Conservation (phyloP, 2,113 vertebrate genomes). For the Prionailurus viverrinus region DNA sequence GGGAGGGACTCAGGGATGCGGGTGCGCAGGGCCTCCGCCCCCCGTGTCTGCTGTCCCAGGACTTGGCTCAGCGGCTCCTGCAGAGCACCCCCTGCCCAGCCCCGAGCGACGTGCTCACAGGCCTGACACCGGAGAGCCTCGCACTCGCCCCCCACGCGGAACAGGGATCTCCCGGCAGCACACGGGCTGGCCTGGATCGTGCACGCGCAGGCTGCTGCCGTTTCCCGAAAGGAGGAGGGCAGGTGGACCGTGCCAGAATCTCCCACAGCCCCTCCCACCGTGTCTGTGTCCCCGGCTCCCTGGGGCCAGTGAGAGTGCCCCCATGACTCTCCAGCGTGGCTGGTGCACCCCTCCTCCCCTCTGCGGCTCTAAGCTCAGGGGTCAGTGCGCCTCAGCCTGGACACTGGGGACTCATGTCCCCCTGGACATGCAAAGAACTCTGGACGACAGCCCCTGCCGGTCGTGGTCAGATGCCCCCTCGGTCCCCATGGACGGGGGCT, state of each 20-base stretch:
- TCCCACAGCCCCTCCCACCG: background rate
- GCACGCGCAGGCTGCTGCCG: background rate
- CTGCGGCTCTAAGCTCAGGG: background rate
- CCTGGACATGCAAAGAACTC: background rate
- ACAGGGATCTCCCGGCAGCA: background rate
- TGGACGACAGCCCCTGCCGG: background rate
- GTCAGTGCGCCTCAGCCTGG: background rate
- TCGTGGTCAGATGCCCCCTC: background rate
- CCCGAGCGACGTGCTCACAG: background rate
- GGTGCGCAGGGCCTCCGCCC: background rate
- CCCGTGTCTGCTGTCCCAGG: background rate
- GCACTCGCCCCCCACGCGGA: fast-evolving
- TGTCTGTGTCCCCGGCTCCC: fast-evolving
- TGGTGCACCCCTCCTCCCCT: fast-evolving
- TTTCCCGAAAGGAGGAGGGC: background rate
- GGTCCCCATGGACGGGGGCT: background rate
- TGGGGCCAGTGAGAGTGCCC: background rate
- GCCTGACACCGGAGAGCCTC: background rate
- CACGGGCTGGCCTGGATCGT: background rate
- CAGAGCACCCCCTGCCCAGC: fast-evolving
- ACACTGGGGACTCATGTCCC: background rate
- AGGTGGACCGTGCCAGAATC: background rate
- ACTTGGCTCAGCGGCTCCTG: background rate
- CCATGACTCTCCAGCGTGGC: background rate
- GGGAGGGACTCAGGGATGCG: background rate